Conservation (phyloP, 1,140 invertebrate genomes). For the Lysiphlebus fabarum region DNA sequence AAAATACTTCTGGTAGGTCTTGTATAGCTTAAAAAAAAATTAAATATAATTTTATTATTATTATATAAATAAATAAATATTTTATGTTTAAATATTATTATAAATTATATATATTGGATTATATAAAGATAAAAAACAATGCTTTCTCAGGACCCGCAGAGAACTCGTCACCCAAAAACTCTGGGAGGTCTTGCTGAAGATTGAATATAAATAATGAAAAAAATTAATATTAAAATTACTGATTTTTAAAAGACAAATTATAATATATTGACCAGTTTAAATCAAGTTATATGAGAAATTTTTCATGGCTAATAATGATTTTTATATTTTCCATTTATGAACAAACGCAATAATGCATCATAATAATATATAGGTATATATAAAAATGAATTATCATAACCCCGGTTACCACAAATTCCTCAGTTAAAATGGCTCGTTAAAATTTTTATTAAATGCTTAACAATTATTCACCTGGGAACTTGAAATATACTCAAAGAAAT, state of each 20-base stretch:
- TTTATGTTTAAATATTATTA: neutral
- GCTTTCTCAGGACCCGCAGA: slow-evolving; percentile 16
- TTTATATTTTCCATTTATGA: slow-evolving; percentile 1
- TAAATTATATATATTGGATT: slow-evolving; percentile 1
- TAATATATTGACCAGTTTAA: slow-evolving; percentile 47
- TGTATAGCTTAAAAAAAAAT: too few species aligned
- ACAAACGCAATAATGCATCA: neutral
- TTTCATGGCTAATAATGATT: neutral
- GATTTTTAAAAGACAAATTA: slow-evolving; percentile 49
- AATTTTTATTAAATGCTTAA: neutral
- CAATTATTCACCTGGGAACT: too few species aligned
- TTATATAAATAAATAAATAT: too few species aligned
- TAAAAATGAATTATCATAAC: too few species aligned
- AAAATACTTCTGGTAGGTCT: too few species aligned
- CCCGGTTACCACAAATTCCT: slow-evolving; percentile 6
- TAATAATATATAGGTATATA: too few species aligned
- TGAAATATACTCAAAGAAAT: too few species aligned
- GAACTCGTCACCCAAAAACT: slow-evolving; percentile 32
- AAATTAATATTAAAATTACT: slow-evolving; percentile 25
- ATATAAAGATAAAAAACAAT: slow-evolving; percentile 22
- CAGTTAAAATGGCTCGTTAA: too few species aligned
- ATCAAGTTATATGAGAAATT: slow-evolving; percentile 36
- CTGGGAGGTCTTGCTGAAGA: slow-evolving; percentile 7
- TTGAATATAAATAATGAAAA: slow-evolving; percentile 17
- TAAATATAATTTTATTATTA: too few species aligned